Conservation (phyloP, 92 coral and sea anemone genomes). For the Diadumene lineata region DNA sequence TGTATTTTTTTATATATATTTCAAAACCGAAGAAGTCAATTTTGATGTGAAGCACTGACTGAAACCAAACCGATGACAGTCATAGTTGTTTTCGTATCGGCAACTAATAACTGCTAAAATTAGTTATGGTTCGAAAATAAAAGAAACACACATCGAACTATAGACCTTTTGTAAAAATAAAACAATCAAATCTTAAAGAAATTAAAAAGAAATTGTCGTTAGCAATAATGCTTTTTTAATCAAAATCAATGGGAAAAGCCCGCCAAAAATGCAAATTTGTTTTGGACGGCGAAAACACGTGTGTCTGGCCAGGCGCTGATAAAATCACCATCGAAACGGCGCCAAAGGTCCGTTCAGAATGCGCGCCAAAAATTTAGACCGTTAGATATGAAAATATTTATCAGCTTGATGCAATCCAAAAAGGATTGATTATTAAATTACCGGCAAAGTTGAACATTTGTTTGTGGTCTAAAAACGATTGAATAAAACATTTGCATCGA, state of each 20-base stretch:
- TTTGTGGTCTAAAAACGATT: background rate
- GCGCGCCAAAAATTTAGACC: background rate
- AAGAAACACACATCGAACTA: background rate
- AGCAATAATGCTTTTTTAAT: background rate
- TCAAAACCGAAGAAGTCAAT: background rate
- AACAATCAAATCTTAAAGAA: background rate
- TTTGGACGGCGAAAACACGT: background rate
- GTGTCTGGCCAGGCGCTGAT: background rate
- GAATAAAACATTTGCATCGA: background rate
- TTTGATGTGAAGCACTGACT: too few relatives aligned
- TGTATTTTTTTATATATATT: too few relatives aligned
- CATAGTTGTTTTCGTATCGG: background rate
- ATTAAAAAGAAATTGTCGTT: background rate
- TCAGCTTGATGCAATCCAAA: too few relatives aligned
- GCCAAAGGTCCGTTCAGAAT: background rate
- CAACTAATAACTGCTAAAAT: background rate
- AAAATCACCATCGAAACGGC: background rate
- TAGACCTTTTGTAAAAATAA: background rate
- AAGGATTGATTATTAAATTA: too few relatives aligned
- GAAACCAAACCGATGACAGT: too few relatives aligned
- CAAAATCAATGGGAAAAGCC: background rate
- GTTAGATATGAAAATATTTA: background rate
- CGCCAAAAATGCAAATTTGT: background rate
- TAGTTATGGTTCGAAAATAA: background rate
- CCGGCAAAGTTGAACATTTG: background rate